phyloP scores from a whole-genome alignment of 2,888 invertebrate species.

The Octonoba sinensis region DNA sequence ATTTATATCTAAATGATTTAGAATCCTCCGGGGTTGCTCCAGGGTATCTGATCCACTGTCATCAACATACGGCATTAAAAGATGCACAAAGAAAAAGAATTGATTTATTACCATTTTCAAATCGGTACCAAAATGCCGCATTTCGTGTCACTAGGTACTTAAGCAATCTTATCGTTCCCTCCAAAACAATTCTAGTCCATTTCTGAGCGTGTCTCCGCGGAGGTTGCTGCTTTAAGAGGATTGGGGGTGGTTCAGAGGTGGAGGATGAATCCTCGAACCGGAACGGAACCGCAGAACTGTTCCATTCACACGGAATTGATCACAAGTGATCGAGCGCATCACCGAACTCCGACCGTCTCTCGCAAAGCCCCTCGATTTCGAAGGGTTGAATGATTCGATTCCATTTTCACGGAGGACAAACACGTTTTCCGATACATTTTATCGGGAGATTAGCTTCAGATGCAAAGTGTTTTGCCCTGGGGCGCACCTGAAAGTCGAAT shows the following conservation, averaged over 20 bases:
- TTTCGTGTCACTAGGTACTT: too few relatives aligned
- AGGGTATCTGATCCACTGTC: too few relatives aligned
- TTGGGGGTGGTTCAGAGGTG: constrained; percentile 3
- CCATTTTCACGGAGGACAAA: constrained; percentile 37
- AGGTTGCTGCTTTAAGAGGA: background rate
- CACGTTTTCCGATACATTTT: constrained; percentile 60
- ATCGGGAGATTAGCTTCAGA: constrained; percentile 39
- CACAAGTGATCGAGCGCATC: constrained; percentile 43
- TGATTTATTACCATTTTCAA: too few relatives aligned
- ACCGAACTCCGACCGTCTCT: constrained; percentile 21
- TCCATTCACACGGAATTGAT: constrained; percentile 52
- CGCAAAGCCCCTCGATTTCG: constrained; percentile 23
- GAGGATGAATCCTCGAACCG: constrained; percentile 34
- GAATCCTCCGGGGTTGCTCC: too few relatives aligned
- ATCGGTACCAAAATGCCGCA: too few relatives aligned
- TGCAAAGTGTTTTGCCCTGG: constrained; percentile 22
- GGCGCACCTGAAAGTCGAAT: too few relatives aligned
- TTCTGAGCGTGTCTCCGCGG: too few relatives aligned
- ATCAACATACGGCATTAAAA: too few relatives aligned
- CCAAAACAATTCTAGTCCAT: too few relatives aligned
- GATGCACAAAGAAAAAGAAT: too few relatives aligned
- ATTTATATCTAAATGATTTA: too few relatives aligned
- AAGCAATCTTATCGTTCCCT: too few relatives aligned
- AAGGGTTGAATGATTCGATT: constrained; percentile 12
- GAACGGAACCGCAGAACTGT: constrained; percentile 20